Percentiles rank a stretch among this genome's conserved stretches.
phyloP scores from a whole-genome alignment of 2,797 vertebrate species.

The Acipenser transmontanus region DNA sequence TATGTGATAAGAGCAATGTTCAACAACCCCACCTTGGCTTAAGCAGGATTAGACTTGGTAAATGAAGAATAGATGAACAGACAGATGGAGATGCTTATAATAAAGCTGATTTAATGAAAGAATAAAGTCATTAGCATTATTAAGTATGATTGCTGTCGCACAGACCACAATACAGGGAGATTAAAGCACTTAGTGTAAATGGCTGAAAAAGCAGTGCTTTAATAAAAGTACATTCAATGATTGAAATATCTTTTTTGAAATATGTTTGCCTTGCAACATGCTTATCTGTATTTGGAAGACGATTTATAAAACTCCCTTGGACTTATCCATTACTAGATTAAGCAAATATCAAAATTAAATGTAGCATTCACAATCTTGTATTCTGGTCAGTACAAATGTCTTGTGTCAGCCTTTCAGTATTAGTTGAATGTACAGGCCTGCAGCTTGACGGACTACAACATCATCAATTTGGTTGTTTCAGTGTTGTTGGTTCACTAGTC shows the following conservation, averaged over 20 bases:
- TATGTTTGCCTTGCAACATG: constrained; percentile 23
- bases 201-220: constrained; percentile 24
- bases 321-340: constrained; percentile 30
- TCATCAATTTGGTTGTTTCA: constrained; percentile 27
- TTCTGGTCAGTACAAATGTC: constrained; percentile 21
- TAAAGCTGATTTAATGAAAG: constrained; percentile 35
- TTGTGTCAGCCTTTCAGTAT: constrained; percentile 29
- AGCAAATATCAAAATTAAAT: constrained; percentile 31
- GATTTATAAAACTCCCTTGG: constrained; percentile 7
- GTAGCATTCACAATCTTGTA: constrained; percentile 18
- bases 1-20: not conserved
- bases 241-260: constrained; percentile 25
- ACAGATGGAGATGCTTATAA: not conserved
- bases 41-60: not conserved
- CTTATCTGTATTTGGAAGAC: constrained; percentile 19
- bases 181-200: constrained; percentile 35
- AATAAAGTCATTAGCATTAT: constrained; percentile 39
- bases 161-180: constrained; percentile 32
- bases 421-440: not conserved
- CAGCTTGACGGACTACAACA: constrained; percentile 19
- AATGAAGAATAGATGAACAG: not conserved
- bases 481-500: too few species aligned
- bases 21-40: not conserved
- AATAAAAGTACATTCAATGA: constrained; percentile 29
- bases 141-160: constrained; percentile 30